phyloP scores from a whole-genome alignment of 2,113 vertebrate species.

The Corythaeola cristata region DNA sequence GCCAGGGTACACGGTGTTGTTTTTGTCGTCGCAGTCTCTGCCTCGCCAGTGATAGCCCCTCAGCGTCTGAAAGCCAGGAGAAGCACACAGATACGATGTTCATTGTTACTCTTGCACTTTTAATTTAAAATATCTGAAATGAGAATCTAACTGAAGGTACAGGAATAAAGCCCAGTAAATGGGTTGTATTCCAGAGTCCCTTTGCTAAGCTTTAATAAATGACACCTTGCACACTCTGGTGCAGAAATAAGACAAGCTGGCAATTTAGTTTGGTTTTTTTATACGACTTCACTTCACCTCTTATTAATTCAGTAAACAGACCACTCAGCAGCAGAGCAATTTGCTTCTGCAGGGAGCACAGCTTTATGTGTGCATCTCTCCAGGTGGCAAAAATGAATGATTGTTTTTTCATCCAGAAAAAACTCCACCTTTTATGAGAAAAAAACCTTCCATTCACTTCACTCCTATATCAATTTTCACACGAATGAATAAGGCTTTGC shows the following conservation, averaged over 20 bases:
- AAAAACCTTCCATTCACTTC: not conserved
- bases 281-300: constrained; percentile 4
- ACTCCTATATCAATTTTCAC: not conserved
- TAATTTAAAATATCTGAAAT: constrained; percentile 51
- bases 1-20: constrained; percentile 66
- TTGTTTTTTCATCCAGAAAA: constrained; percentile 7
- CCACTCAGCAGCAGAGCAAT: constrained; percentile 32
- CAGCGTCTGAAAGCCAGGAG: constrained; percentile 66
- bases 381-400: constrained; percentile 1
- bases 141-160: constrained; percentile 27
- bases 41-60: constrained; percentile 82
- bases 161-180: constrained; percentile 5
- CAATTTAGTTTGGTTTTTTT: not conserved
- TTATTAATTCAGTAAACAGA: constrained; percentile 50
- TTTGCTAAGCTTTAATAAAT: constrained; percentile 11
- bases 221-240: not conserved
- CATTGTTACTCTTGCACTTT: not conserved
- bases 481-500: constrained; percentile 17
- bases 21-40: constrained; percentile 74
- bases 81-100: not conserved
- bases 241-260: constrained; percentile 25
- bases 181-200: not conserved
- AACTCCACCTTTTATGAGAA: not conserved
- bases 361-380: not conserved
- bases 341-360: constrained; percentile 17